Evolutionary conservation across 2,888 invertebrate genomes (phyloP), one percentile per base, ranked within the genome.

Genomic region (Spisula solida): DNA sequence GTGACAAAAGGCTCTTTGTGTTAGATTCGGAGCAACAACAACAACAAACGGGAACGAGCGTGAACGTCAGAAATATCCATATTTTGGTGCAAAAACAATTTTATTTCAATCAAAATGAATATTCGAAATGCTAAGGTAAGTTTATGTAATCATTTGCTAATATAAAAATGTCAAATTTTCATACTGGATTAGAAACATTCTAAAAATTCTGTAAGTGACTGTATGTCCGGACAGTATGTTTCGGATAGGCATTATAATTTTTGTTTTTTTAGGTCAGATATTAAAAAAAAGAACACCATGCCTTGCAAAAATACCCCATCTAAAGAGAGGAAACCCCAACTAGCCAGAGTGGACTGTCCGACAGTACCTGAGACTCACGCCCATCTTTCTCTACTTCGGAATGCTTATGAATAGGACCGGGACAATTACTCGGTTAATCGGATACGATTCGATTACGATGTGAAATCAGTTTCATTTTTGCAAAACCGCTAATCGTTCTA

Each of bases 61-160:
- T 75, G 34, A 75, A 31, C 1, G 34, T 34, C 14, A 10, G 31
- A 12, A 34, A 75, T 34, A 31, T 34, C 6, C 12, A 31, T 31
- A 31, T 14, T 75, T 18, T 75, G 31, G 75, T 16, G 34, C 5
- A 75, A 75, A 1, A 34, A 5, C 41, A 18, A 75, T 5, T 75
- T 31, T 34, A 31, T 34, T 66, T 31, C 16, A 16, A 16, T 34
- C 81, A 82, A 82, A 82, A 82, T 82, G 82, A 82, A 82, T 25
- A 82, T 82, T 41, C 66, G 82, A 1, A 66, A 47, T 25, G 82
- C 82, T 60, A 82, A 60, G 31, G 82, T 82, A 82, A 66, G 82
- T 18, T 16, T 5, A 25, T 31, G 16, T 16, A 10, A 25, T 25
- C 25, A 66, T n/a, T 25, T 66, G n/a, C n/a, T 66, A 5, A 66